phyloP scores from a whole-genome alignment of 2,797 vertebrate genomes.

The Ficedula albicollis region DNA sequence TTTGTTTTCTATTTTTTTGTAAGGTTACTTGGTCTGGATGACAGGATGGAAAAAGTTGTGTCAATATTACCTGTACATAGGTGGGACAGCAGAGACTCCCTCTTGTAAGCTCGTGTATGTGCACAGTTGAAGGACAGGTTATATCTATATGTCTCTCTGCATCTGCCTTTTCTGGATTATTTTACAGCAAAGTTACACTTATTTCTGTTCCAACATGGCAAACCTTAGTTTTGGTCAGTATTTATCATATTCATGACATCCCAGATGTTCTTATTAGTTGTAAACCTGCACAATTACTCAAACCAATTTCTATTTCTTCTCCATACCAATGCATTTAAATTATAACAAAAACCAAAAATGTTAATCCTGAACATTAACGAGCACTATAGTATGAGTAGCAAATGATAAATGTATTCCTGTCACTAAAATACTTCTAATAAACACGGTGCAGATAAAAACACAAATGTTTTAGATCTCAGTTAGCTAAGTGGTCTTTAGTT shows the following conservation, averaged over 20 bases:
- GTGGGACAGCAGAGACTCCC: neutral
- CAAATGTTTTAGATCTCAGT: neutral
- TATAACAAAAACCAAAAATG: neutral
- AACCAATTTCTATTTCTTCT: neutral
- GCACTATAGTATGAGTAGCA: neutral
- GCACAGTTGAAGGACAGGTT: neutral
- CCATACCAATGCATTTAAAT: neutral
- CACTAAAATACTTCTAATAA: neutral
- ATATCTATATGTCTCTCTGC: neutral
- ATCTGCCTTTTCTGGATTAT: neutral
- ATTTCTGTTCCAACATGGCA: neutral
- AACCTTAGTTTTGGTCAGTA: neutral
- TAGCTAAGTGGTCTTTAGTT: neutral
- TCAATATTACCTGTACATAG: neutral
- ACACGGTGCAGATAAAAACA: neutral
- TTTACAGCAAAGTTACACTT: neutral
- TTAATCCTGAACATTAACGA: neutral
- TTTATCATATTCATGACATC: neutral
- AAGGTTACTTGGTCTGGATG: neutral
- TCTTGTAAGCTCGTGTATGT: rapidly evolving
- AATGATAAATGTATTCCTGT: neutral
- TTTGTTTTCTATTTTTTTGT: neutral
- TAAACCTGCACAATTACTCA: neutral
- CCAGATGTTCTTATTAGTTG: neutral
- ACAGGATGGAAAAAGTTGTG: neutral